Conservation (phyloP, 2,888 invertebrate species). For the Polydrusus tereticollis region DNA sequence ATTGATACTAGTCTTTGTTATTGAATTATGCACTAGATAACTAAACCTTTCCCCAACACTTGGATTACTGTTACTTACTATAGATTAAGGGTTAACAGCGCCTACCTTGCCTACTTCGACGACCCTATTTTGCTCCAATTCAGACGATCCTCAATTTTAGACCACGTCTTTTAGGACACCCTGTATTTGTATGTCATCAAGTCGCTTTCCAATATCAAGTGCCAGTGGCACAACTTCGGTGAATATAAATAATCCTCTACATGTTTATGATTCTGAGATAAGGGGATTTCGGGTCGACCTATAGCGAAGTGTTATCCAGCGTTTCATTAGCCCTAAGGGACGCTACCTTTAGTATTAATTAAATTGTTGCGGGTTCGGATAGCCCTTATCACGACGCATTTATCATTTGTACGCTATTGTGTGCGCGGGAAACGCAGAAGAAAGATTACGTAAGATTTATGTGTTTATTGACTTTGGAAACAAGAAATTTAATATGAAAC, state of each 20-base stretch:
- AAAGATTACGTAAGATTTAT: slow-evolving; percentile 1
- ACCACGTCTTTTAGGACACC: neutral
- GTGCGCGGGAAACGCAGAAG: neutral
- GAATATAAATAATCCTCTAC: slow-evolving; percentile 27
- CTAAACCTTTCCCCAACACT: no score
- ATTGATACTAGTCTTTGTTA: no score
- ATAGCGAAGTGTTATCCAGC: slow-evolving; percentile 32
- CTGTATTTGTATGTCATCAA: neutral
- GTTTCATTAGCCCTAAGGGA: slow-evolving; percentile 22
- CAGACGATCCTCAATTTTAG: no score
- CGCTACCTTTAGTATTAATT: slow-evolving; percentile 29
- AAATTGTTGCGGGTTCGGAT: slow-evolving; percentile 27
- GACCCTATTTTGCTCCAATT: no score
- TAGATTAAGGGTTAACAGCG: no score
- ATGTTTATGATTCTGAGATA: slow-evolving; percentile 35
- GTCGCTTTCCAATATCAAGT: neutral
- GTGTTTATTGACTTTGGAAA: neutral
- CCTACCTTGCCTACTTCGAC: no score
- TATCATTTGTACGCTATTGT: slow-evolving; percentile 12
- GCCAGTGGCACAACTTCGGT: neutral
- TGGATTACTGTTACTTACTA: no score
- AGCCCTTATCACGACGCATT: slow-evolving; percentile 23
- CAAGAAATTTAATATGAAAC: neutral
- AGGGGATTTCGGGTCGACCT: slow-evolving; percentile 28
- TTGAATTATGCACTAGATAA: no score